Evolutionary conservation across 2,113 vertebrate species (phyloP), one percentile per base, ranked within the genome.

Genomic region (Hiodon alosoides): DNA sequence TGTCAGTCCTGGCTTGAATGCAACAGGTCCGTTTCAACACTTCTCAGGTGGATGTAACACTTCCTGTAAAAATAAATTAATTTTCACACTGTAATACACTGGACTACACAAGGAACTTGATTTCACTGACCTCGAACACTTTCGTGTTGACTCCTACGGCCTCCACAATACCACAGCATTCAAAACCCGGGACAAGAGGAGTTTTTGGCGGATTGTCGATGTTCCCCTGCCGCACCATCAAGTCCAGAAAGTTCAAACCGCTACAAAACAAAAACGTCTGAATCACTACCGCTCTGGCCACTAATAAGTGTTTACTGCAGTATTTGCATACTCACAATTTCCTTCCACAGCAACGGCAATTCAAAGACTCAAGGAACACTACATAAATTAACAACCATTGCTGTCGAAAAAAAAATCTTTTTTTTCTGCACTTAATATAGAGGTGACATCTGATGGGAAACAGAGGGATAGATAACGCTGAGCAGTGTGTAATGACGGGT

Each of bases 141-240:
- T 92, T 89, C 76, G 95, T 95, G 0, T 91, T 94, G 81, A 93
- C 94, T 77, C 95, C 95, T 79, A 98, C 82, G 68, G 94, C 90
- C 89, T 99, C 97, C 13, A 99, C 90, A 79, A 99, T 98, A 83
- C 97, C 97, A 80, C 94, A 97, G 78, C 96, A 97, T 78, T 99
- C 97, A 84, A 98, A 99, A 13, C 97, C 97, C 71, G 96, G 97
- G 73, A 98, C 92, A 68, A 99, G 87, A 0, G 97, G 97, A 0
- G 96, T 94, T 89, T 98, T 98, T 0, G 97, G 97, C 78, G 96
- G 97, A 84, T 94, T 97, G 84, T 99, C 97, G 0, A 98, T 96
- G 53, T 95, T 98, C 66, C 97, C 97, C 85, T 98, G 97, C 73
- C 97, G 93, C 53, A 99, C 97, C 95, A 98, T 98, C 88, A 99